phyloP scores from a whole-genome alignment of 2,888 invertebrate species.

The Drosophila neotestacea region DNA sequence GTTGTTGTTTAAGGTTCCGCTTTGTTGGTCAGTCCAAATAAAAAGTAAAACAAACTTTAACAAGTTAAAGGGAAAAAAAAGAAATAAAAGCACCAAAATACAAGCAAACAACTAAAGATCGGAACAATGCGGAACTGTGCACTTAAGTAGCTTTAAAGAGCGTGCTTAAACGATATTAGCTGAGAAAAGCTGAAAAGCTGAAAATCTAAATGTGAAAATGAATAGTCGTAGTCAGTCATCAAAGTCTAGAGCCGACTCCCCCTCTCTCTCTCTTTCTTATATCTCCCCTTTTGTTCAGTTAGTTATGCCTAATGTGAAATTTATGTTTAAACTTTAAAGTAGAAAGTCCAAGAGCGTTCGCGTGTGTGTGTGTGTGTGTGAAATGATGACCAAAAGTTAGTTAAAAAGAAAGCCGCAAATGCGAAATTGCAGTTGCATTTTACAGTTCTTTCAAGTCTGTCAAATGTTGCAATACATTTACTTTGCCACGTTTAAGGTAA shows the following conservation, averaged over 20 bases:
- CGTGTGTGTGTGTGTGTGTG: neutral
- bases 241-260: constrained; percentile 51
- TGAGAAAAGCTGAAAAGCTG: constrained; percentile 50
- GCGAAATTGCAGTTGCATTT: constrained; percentile 49
- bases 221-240: constrained; percentile 54
- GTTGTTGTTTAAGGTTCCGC: constrained; percentile 69
- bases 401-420: constrained; percentile 64
- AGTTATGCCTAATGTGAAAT: constrained; percentile 74
- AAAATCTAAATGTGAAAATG: constrained; percentile 63
- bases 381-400: constrained; percentile 53
- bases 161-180: constrained; percentile 50
- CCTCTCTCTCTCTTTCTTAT: neutral
- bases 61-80: constrained; percentile 36
- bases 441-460: constrained; percentile 34
- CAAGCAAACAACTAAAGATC: constrained; percentile 31
- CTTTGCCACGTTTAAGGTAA: constrained; percentile 63
- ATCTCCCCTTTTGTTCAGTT: constrained; percentile 21
- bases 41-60: constrained; percentile 44
- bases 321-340: constrained; percentile 74
- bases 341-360: constrained; percentile 64
- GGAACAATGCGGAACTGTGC: constrained; percentile 64
- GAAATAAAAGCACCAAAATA: neutral
- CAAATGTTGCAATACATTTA: constrained; percentile 37
- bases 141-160: constrained; percentile 30
- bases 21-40: constrained; percentile 55